Conservation (phyloP, 2,888 invertebrate genomes). For the Lomographa bimaculata region DNA sequence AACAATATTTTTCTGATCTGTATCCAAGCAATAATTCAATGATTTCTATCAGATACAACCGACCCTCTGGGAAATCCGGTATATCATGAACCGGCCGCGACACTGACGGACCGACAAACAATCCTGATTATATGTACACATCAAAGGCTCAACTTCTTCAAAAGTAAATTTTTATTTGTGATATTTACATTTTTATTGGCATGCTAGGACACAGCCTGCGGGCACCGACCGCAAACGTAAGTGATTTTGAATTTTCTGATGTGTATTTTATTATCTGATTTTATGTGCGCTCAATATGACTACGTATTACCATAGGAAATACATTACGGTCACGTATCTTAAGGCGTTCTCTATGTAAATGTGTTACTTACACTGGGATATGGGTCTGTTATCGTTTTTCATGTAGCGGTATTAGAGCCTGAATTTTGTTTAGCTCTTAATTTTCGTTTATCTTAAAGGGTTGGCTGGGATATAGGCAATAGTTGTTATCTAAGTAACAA, state of each 20-base stretch:
- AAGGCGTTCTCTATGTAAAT: conserved; percentile 48
- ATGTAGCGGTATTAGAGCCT: conserved; percentile 11
- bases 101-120: conserved; percentile 53
- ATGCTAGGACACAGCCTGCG: conserved; percentile 76
- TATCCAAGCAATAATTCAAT: conserved; percentile 52
- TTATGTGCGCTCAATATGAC: conserved; percentile 78
- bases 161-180: conserved; percentile 80
- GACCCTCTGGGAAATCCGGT: conserved; percentile 58
- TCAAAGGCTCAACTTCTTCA: conserved; percentile 76
- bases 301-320: conserved; percentile 69
- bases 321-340: conserved; percentile 63
- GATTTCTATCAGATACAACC: conserved; percentile 49
- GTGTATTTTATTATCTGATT: conserved; percentile 82
- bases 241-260: conserved; percentile 83
- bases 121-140: conserved; percentile 66
- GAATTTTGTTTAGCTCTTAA: conserved; percentile 11
- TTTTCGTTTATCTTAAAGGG: conserved; percentile 5
- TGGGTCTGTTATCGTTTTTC: conserved; percentile 29
- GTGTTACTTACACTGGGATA: conserved; percentile 33
- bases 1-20: no score
- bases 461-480: conserved; percentile 2
- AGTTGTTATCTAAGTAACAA: conserved; percentile 1
- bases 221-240: conserved; percentile 74
- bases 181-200: conserved; percentile 82
- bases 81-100: conserved; percentile 51